phyloP scores from a whole-genome alignment of 35 echinoderm and acorn worm species.

The Amphiura filiformis region DNA sequence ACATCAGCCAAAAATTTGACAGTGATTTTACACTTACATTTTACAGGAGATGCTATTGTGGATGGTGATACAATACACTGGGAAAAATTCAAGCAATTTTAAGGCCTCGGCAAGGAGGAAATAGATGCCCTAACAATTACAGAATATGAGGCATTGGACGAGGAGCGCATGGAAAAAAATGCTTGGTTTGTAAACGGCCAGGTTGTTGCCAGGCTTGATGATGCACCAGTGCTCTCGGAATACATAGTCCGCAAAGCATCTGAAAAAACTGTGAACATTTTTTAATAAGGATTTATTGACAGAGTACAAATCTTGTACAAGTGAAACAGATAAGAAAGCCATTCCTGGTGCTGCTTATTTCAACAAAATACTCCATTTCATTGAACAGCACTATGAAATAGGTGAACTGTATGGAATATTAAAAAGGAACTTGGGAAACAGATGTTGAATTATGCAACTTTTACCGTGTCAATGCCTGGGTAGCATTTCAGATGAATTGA shows the following conservation, averaged over 20 bases:
- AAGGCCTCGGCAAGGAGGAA: neutral
- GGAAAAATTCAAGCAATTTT: neutral
- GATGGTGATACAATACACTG: neutral
- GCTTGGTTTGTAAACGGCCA: neutral
- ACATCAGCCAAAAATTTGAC: neutral
- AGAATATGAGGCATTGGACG: neutral
- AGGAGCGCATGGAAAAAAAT: neutral
- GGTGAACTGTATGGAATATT: too few species aligned
- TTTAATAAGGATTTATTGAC: too few species aligned
- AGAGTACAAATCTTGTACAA: too few species aligned
- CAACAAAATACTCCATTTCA: too few species aligned
- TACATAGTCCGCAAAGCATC: neutral
- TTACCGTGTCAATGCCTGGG: too few species aligned
- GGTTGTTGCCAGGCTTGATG: neutral
- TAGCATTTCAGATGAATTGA: too few species aligned
- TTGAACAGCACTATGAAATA: too few species aligned
- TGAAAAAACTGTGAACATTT: neutral
- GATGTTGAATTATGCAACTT: too few species aligned
- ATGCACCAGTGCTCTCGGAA: neutral
- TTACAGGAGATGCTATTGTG: neutral
- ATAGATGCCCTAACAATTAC: neutral
- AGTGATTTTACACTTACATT: too few species aligned
- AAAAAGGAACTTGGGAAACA: too few species aligned
- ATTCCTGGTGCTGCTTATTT: too few species aligned
- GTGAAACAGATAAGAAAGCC: too few species aligned